Evolutionary conservation across 2,888 invertebrate genomes (phyloP).

Genomic region (Xestia xanthographa): DNA sequence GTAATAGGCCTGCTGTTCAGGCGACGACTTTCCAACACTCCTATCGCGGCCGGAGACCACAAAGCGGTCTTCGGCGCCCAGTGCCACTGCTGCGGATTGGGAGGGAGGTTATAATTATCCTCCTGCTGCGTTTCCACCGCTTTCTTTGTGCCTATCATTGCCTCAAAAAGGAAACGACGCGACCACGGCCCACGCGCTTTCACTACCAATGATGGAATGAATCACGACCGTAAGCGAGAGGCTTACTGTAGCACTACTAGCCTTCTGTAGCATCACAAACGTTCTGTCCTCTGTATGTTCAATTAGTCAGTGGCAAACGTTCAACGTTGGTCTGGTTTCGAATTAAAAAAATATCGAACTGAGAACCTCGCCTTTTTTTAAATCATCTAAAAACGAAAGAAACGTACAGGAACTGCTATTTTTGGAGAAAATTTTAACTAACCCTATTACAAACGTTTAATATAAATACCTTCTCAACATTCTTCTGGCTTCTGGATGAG

Average conservation of each 20-base stretch:
- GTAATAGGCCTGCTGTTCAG: no score
- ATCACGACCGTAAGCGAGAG: not conserved
- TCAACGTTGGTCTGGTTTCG: not conserved
- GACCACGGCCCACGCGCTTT: not conserved
- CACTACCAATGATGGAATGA: not conserved
- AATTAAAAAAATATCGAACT: not conserved
- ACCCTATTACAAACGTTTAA: not conserved
- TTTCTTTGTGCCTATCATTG: not conserved
- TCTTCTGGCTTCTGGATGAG: conserved; percentile 96
- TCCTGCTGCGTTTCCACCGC: not conserved
- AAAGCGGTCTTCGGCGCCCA: not conserved
- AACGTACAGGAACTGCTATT: not conserved
- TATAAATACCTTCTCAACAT: conserved; percentile 91
- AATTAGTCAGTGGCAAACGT: not conserved
- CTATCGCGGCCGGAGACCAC: not conserved
- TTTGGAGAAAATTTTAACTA: not conserved
- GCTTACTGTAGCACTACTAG: not conserved
- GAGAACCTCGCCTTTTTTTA: not conserved
- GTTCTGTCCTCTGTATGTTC: not conserved
- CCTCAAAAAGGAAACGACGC: not conserved
- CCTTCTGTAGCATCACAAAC: no score
- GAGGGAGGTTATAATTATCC: not conserved
- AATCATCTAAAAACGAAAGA: not conserved
- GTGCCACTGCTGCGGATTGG: not conserved
- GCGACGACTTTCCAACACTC: not conserved